Base-by-base conservation (phyloP, 2,888 invertebrate species). In the Ceriagrion tenellum region DNA sequence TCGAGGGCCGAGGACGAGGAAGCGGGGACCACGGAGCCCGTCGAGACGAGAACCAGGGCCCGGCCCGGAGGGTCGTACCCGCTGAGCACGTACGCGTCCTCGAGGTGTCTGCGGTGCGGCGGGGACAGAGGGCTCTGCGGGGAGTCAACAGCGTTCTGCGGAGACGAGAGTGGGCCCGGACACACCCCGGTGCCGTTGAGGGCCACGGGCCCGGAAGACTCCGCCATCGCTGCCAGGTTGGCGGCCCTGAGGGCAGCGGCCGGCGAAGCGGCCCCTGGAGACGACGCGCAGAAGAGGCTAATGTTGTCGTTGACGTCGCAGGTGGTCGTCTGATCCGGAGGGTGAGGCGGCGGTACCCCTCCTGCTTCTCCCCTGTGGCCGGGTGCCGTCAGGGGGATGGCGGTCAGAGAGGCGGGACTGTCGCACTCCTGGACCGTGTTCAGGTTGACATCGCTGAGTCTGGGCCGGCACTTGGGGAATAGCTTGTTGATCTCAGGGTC, bases 401-500 rank as follows among this genome's bases (percentile, higher is more conserved):
- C 47, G 63, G 63, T 90, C 90, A 95, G 63, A 26, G 89, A 90
- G 63, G 88, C 59, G 89, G 89, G 90, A 56, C 63, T 95, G 55
- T 88, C 74, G 69, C 55, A 89, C 89, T 95, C 95, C 63, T 95
- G 96, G 96, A 97, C 97, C 95, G 97, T 97, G 97, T 97, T 97
- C 96, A 97, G 97, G 97, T 97, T 97, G 96, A 97, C 97, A 97
- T 97, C 97, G 74, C 81, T 93, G 63, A 96, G 96, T 96, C 98
- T 97, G 96, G 98, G 98, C 96, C 98, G 98, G 97, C 98, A 98
- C 98, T 98, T 98, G 96, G 98, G 98, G 97, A 98, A 99, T 96
- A 98, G 97, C 97, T 98, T 98, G 96, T 98, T 98, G 97, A 99
- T 98, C 97, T 98, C 98, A 97, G 98, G 98, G 96, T 96, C 95